Evolutionary conservation across 2,797 vertebrate species (phyloP), one percentile per base, ranked within the genome.

Genomic region (Poecilia wingei): DNA sequence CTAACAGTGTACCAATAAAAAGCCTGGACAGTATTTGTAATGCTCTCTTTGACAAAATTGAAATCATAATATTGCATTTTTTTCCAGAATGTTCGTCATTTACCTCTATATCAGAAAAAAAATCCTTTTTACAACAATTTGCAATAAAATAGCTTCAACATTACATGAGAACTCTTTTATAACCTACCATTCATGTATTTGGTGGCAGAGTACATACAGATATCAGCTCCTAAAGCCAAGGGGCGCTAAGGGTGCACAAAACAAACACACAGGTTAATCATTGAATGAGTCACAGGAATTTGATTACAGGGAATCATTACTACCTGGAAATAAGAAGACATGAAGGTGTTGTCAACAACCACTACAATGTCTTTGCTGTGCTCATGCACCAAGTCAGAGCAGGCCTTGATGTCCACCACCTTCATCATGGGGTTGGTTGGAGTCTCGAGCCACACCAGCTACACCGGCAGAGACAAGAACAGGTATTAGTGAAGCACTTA

Each of bases 291-390:
- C 82, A 68, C 59, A 69, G 31, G 8, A 76, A 71, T 49, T 55
- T 43, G 36, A 79, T 33, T 49, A 51, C 25, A 82, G 73, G 64
- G 57, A 73, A 79, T 4, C 0, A 78, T 77, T 25, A 1, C 70
- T 55, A 99, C 98, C 96, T 99, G 98, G 92, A 99, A 99, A 82
- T 97, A 99, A 0, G 98, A 87, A 0, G 98, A 99, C 98, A 99
- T 99, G 78, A 99, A 99, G 73, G 96, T 97, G 91, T 99, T 99
- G 91, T 99, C 98, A 79, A 99, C 97, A 0, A 95, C 98, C 22
- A 99, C 91, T 80, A 99, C 89, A 7, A 97, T 94, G 73, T 96
- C 96, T 78, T 95, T 95, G 33, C 89, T 95, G 78, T 96, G 78
- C 47, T 90, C 89, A 49, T 95, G 97, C 3, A 95, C 92, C 16